Percentiles rank a stretch among this genome's conserved stretches.
phyloP scores from a whole-genome alignment of 2,888 invertebrate genomes.

The Sesamia inferens region DNA sequence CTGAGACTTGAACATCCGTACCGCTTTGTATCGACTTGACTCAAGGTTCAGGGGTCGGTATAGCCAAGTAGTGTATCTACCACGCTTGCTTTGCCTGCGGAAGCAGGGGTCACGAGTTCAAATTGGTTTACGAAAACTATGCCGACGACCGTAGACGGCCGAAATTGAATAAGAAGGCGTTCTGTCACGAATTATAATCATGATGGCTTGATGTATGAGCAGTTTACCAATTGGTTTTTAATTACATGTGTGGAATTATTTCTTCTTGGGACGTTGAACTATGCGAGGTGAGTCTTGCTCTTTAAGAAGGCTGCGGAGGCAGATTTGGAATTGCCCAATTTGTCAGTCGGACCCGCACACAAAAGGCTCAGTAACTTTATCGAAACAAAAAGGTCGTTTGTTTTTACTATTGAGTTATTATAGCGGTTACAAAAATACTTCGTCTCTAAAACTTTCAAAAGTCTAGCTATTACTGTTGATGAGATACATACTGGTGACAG shows the following conservation, averaged over 20 bases:
- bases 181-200: slow-evolving; percentile 59
- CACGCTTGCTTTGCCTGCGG: slow-evolving; percentile 66
- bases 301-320: neutral
- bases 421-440: too few relatives aligned
- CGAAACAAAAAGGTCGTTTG: too few relatives aligned
- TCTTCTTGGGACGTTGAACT: slow-evolving; percentile 38
- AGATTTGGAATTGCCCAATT: neutral
- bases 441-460: too few relatives aligned
- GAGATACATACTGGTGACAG: too few relatives aligned
- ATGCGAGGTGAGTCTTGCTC: neutral
- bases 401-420: too few relatives aligned
- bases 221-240: slow-evolving; percentile 57
- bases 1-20: slow-evolving; percentile 53
- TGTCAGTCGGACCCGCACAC: too few relatives aligned
- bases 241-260: slow-evolving; percentile 49
- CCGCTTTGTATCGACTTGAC: slow-evolving; percentile 52
- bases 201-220: slow-evolving; percentile 56
- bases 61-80: slow-evolving; percentile 56
- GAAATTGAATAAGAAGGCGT: slow-evolving; percentile 73
- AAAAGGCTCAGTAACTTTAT: too few relatives aligned
- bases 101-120: slow-evolving; percentile 78
- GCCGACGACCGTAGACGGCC: slow-evolving; percentile 67
- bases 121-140: slow-evolving; percentile 70
- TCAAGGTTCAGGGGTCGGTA: slow-evolving; percentile 67
- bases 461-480: too few relatives aligned